Percentiles rank a stretch among this genome's conserved stretches.
Conservation (phyloP, 2,888 invertebrate species). For the Theretra japonica region DNA sequence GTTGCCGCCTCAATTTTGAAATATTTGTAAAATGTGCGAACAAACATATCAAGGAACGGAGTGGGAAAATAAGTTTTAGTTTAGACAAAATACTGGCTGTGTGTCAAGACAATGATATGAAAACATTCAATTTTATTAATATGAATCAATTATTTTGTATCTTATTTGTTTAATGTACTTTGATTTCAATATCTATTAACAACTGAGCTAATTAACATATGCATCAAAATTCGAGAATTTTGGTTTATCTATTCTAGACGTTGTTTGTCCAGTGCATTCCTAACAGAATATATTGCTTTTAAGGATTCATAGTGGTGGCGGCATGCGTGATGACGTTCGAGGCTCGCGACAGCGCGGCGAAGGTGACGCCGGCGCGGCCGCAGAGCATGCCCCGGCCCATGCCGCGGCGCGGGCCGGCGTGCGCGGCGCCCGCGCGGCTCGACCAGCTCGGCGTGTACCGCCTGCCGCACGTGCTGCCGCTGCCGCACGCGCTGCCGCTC, state of each 20-base stretch:
- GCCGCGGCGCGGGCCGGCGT: constrained; percentile 75
- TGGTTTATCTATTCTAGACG: not conserved
- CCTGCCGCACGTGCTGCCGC: constrained; percentile 81
- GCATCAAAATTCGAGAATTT: too few relatives aligned
- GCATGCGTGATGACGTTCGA: constrained; percentile 99
- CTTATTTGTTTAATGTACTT: too few relatives aligned
- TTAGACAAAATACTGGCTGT: too few relatives aligned
- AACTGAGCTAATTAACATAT: too few relatives aligned
- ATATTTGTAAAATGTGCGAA: too few relatives aligned
- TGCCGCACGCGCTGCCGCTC: constrained; percentile 73
- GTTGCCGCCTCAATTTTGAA: too few relatives aligned
- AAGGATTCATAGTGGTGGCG: constrained; percentile 97
- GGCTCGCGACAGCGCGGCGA: constrained; percentile 96
- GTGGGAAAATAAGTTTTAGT: too few relatives aligned
- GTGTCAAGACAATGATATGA: too few relatives aligned
- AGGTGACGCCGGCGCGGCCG: constrained; percentile 91
- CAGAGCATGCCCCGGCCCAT: constrained; percentile 81
- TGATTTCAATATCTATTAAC: too few relatives aligned
- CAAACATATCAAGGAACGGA: too few relatives aligned
- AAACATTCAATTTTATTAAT: too few relatives aligned
- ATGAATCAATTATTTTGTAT: too few relatives aligned
- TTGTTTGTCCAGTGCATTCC: not conserved
- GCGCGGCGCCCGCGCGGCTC: constrained; percentile 83
- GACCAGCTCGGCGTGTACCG: constrained; percentile 89
- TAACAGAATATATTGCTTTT: not conserved